Evolutionary conservation across 92 coral and sea anemone species (phyloP).

Genomic region (Epizoanthus illoricatus): DNA sequence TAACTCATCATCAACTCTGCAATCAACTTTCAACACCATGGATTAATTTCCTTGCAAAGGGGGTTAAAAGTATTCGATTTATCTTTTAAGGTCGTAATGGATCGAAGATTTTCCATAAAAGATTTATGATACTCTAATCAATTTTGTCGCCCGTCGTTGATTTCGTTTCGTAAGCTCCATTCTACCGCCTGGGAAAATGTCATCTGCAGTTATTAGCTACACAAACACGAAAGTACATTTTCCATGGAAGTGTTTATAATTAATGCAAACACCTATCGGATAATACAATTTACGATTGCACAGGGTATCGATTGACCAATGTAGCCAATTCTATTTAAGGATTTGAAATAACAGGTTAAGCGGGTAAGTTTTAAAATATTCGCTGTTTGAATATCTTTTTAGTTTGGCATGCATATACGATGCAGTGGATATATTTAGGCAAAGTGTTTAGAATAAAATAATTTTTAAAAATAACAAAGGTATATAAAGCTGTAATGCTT

Average conservation of each 20-base stretch:
- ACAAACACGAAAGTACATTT: slow-evolving; percentile 76
- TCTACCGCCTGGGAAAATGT: slow-evolving; percentile 70
- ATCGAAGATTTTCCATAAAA: slow-evolving; percentile 68
- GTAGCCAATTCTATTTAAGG: slow-evolving; percentile 16
- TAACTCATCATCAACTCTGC: slow-evolving; percentile 9
- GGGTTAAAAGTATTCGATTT: slow-evolving; percentile 36
- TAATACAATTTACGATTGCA: slow-evolving; percentile 55
- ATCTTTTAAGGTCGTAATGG: slow-evolving; percentile 57
- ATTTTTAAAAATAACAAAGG: slow-evolving; percentile 4
- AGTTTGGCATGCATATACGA: not conserved
- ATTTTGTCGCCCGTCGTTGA: slow-evolving; percentile 52
- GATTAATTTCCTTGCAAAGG: slow-evolving; percentile 41
- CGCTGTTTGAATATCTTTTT: not conserved
- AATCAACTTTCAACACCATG: slow-evolving; percentile 35
- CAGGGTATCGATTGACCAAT: slow-evolving; percentile 18
- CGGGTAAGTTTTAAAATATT: not conserved
- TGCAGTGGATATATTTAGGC: not conserved
- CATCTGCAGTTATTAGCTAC: slow-evolving; percentile 65
- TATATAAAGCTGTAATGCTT: slow-evolving; percentile 12
- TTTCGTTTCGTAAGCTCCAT: slow-evolving; percentile 51
- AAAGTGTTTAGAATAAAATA: not conserved
- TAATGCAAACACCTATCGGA: slow-evolving; percentile 69
- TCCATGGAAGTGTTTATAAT: slow-evolving; percentile 73
- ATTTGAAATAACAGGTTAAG: not conserved
- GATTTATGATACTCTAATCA: slow-evolving; percentile 72